Evolutionary conservation across 2,113 vertebrate species (phyloP), one percentile per base, ranked within the genome.

Genomic region (Xiphorhynchus elegans): DNA sequence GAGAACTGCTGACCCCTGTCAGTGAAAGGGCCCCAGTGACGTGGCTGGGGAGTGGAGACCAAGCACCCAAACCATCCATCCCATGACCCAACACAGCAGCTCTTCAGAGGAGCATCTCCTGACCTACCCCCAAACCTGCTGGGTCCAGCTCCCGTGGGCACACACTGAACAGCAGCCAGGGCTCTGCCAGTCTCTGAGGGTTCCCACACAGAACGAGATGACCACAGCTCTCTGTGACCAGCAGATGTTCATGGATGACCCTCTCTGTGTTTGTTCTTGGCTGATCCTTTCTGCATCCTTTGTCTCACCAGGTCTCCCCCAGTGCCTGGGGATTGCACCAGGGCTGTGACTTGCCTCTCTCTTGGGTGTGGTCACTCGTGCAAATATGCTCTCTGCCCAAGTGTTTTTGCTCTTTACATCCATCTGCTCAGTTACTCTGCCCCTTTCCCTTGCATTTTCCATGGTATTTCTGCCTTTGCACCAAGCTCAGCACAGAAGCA

Each of bases 361-460:
- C 28, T 47, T 75, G 18, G 0, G 0, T 6, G 4, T 50, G 50
- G 17, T 39, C 3, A 0, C 67, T 87, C 26, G 8, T 39, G 49
- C 21, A 7, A 15, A 21, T 37, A 19, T 37, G 17, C 17, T 69
- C 13, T 81, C 78, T 81, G 24, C 31, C 55, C 31, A 26, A 17
- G 50, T 28, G 53, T 4, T 66, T 77, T 1, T 63, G 23, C 23
- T 31, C 23, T 46, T 52, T 66, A 29, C 37, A 35, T 17, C 46
- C 5, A 0, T 56, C 12, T 26, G 19, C 56, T 67, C 52, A 47
- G 12, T 68, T 35, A 3, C 15, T 40, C n/a, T 59, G 10, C 56
- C 17, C 47, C 56, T 55, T 94, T 62, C 47, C 58, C 44, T 20
- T 44, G 33, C 5, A 3, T 85, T 79, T 89, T 33, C 35, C 35